phyloP scores from a whole-genome alignment of 2,888 invertebrate species.

The Mythimna loreyi region DNA sequence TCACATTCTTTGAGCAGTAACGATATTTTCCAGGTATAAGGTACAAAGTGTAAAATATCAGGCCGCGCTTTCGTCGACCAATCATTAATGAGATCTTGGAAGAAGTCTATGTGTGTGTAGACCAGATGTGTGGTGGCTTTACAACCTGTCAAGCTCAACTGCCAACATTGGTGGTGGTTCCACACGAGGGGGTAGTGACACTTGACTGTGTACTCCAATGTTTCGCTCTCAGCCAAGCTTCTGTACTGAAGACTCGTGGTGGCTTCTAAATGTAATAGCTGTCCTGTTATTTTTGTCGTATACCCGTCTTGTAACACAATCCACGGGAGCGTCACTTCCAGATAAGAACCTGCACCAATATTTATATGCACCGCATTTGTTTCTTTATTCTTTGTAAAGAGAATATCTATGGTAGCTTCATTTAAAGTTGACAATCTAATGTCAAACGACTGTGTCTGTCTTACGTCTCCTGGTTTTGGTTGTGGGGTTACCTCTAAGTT shows the following conservation, averaged over 20 bases:
- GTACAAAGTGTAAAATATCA: slow-evolving; percentile 98
- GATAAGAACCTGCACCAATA: slow-evolving; percentile 98
- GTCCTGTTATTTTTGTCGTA: slow-evolving; percentile 97
- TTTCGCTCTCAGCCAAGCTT: slow-evolving; percentile 98
- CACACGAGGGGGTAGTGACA: slow-evolving; percentile 98
- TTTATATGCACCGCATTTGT: slow-evolving; percentile 99
- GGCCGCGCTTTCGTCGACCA: slow-evolving; percentile 98
- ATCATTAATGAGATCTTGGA: slow-evolving; percentile 98
- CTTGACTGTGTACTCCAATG: slow-evolving; percentile 96
- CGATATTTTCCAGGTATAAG: slow-evolving; percentile 98
- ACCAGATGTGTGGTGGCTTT: slow-evolving; percentile 98
- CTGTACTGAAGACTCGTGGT: slow-evolving; percentile 98
- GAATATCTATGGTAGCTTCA: slow-evolving; percentile 98
- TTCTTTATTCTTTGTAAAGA: slow-evolving; percentile 98
- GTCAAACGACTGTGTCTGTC: slow-evolving; percentile 98
- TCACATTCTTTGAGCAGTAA: slow-evolving; percentile 98
- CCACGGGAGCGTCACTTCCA: slow-evolving; percentile 99
- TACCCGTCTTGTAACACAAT: slow-evolving; percentile 96
- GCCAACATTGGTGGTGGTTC: slow-evolving; percentile 99
- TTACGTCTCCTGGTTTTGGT: slow-evolving; percentile 96
- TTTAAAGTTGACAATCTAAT: slow-evolving; percentile 97
- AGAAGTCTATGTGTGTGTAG: slow-evolving; percentile 98
- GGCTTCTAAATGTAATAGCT: slow-evolving; percentile 97
- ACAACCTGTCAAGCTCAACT: slow-evolving; percentile 97
- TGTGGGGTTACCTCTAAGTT: slow-evolving; percentile 95